A percentile compares a stretch with the other conserved stretches of the same genome.
Conservation (phyloP, 1,140 invertebrate genomes). For the Cherax destructor region DNA sequence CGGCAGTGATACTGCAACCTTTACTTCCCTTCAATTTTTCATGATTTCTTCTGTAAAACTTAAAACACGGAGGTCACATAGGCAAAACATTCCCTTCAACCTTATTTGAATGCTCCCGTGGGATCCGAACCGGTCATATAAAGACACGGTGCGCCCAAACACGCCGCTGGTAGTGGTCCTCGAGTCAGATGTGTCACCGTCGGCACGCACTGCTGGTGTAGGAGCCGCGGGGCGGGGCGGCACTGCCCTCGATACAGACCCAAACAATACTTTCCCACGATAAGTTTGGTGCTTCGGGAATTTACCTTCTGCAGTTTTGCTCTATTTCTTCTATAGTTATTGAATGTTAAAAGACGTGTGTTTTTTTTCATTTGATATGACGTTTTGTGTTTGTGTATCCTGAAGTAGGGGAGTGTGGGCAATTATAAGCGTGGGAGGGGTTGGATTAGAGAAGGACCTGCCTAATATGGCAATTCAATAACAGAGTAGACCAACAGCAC, state of each 20-base stretch:
- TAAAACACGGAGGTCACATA: not conserved
- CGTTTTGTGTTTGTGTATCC: too few relatives aligned
- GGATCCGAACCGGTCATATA: constrained; percentile 17
- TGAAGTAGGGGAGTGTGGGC: too few relatives aligned
- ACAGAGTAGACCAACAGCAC: too few relatives aligned
- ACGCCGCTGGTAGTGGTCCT: not conserved
- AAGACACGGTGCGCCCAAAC: not conserved
- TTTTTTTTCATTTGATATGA: too few relatives aligned
- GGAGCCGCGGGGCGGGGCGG: constrained; percentile 12
- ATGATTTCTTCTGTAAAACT: not conserved
- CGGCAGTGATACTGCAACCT: too few relatives aligned
- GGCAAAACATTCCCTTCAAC: not conserved
- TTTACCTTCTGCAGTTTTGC: not conserved
- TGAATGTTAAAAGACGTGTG: not conserved
- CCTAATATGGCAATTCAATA: too few relatives aligned
- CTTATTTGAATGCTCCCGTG: constrained; percentile 24
- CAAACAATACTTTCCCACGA: constrained; percentile 34
- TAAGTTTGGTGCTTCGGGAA: not conserved
- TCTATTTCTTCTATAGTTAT: not conserved
- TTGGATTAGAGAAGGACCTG: too few relatives aligned
- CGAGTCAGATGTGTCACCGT: constrained; percentile 10
- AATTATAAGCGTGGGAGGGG: too few relatives aligned
- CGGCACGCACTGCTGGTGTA: constrained; percentile 32
- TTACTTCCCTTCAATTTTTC: too few relatives aligned
- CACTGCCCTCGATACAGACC: not conserved